These are phyloP conservation scores for Nestor notabilis DNA, from an alignment of 2,113 vertebrate species.

Conservation along the genomic window DNA sequence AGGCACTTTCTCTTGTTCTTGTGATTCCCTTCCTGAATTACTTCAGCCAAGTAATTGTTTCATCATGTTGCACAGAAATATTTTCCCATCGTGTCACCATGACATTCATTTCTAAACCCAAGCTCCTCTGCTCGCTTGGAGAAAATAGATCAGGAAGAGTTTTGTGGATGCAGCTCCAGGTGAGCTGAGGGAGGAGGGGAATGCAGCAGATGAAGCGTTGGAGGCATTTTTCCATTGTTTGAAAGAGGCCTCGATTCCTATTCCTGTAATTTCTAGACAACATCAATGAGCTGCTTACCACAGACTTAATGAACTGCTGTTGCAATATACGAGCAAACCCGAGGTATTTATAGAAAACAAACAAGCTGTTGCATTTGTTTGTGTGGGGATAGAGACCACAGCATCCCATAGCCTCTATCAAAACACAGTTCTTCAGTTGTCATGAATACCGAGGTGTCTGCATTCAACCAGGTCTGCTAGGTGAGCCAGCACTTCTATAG, in stretches of 20 bases:
- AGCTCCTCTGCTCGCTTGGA: not conserved
- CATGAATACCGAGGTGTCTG: not conserved
- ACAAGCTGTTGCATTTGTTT: not conserved
- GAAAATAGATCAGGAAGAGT: not conserved
- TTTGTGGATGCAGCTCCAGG: not conserved
- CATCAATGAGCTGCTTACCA: not conserved
- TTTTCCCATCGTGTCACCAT: conserved; percentile 49
- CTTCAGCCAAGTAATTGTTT: conserved; percentile 72
- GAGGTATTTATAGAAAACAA: conserved; percentile 54
- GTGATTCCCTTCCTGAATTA: conserved; percentile 53
- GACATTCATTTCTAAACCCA: not conserved
- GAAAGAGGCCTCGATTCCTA: not conserved
- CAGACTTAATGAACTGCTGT: conserved; percentile 14
- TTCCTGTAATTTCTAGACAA: not conserved
- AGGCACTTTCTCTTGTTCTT: conserved; percentile 50
- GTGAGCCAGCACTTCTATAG: not conserved
- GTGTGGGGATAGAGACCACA: not conserved
- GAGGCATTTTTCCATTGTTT: not conserved
- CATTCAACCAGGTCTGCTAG: not conserved
- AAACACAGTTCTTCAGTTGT: not conserved
- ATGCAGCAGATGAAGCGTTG: fast-evolving
- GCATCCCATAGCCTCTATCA: not conserved
- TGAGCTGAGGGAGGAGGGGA: not conserved
- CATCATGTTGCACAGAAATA: conserved; percentile 61
- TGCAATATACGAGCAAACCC: not conserved